phyloP scores from a whole-genome alignment of 2,113 vertebrate genomes.

The Grus americana region DNA sequence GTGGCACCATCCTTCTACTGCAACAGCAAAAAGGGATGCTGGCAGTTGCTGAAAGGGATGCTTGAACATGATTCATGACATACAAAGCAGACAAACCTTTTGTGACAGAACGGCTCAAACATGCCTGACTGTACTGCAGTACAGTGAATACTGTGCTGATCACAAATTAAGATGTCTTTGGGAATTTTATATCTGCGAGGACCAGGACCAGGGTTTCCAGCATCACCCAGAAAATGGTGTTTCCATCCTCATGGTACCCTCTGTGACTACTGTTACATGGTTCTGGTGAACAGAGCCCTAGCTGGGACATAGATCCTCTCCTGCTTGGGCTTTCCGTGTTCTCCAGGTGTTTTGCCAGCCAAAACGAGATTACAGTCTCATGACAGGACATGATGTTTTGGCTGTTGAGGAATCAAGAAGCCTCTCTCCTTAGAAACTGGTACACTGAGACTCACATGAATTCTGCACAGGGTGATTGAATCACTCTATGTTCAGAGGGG shows the following conservation, averaged over 20 bases:
- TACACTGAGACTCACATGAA: too few species aligned
- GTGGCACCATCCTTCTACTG: not conserved
- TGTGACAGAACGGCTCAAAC: not conserved
- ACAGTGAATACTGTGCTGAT: not conserved
- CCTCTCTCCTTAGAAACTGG: not conserved
- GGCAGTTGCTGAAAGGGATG: not conserved
- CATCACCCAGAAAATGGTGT: not conserved
- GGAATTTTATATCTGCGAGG: not conserved
- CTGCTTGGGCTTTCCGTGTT: not conserved
- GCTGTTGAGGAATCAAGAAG: rapidly evolving
- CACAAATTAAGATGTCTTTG: not conserved
- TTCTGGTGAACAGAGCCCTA: not conserved
- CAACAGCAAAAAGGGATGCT: not conserved
- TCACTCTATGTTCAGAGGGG: not conserved
- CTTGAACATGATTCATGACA: not conserved
- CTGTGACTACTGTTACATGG: too few species aligned
- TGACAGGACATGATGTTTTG: not conserved
- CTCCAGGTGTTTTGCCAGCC: not conserved
- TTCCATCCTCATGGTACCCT: not conserved
- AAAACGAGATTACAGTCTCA: not conserved
- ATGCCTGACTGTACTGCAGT: not conserved
- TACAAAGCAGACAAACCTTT: not conserved
- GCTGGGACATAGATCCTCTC: not conserved
- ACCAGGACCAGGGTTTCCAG: not conserved
- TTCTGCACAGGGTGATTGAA: rapidly evolving